Percentiles rank a stretch among this genome's conserved stretches.
phyloP scores from a whole-genome alignment of 1,140 invertebrate genomes.

The Cyphomyrmex costatus region DNA sequence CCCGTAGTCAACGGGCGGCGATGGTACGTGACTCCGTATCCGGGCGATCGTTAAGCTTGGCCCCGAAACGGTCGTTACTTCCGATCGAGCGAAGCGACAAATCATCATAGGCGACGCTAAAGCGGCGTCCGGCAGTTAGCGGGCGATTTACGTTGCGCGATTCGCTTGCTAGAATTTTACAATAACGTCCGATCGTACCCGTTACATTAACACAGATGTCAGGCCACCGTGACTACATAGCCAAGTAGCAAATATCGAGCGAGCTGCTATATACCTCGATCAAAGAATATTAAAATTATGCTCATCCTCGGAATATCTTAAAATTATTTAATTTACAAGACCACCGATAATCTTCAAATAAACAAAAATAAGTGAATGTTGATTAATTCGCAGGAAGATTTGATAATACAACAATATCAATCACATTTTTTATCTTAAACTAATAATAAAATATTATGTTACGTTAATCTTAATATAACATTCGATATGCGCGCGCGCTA shows the following conservation, averaged over 20 bases:
- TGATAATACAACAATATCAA: neutral
- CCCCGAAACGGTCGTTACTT: constrained; percentile 56
- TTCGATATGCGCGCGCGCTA: no score
- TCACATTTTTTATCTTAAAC: neutral
- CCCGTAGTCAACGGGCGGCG: constrained; percentile 10
- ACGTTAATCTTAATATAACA: no score
- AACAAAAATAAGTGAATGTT: neutral
- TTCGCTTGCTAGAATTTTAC: constrained; percentile 47
- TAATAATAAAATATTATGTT: no score
- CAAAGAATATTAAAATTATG: neutral
- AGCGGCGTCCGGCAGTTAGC: constrained; percentile 38
- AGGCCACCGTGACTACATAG: neutral
- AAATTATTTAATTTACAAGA: neutral
- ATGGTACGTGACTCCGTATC: constrained; percentile 60
- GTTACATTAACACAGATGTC: constrained; percentile 11
- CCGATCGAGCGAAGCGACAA: constrained; percentile 61
- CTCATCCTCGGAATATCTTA: neutral
- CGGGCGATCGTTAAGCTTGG: constrained; percentile 56
- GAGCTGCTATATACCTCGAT: neutral
- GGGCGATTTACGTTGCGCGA: constrained; percentile 45
- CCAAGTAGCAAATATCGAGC: neutral
- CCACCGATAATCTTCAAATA: neutral
- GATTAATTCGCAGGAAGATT: neutral
- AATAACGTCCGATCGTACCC: constrained; percentile 8
- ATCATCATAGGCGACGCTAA: constrained; percentile 50